Base-by-base conservation (phyloP, 1,140 invertebrate genomes). In the Cecropterus lyciades region DNA sequence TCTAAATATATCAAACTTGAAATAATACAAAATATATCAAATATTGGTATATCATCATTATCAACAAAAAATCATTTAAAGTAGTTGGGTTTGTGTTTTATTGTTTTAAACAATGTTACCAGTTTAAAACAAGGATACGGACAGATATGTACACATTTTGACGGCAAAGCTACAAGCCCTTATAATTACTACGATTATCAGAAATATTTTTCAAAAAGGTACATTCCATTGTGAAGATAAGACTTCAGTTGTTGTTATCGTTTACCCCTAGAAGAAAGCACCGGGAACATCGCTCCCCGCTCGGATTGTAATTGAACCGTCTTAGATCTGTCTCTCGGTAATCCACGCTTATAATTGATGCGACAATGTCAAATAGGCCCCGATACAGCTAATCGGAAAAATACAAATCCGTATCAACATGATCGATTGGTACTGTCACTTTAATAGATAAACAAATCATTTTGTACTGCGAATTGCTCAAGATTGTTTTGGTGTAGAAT, bases 331-430 rank as follows among this genome's bases (percentile, higher is more conserved):
- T 92, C 89, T 83, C 71, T 60, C 64, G 52, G 80, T 92, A 92
- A 92, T 85, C 89, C 89, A 71, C 72, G 85, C 83, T 88, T 90
- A 89, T 92, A 90, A 92, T 92, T 92, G 89, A 92, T 92, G 89
- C 79, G 80, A 86, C 84, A 83, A 89, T 85, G 85, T 91, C 87
- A 91, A 85, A 79, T 73, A 80, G 77, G 70, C 77, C 77, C 79
- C 70, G 79, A 82, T 86, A 82, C 79, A 83, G 78, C 80, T 87
- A 91, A 91, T 89, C 87, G 86, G 84, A 91, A 91, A 91, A 89
- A 91, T 86, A 89, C 84, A 84, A 84, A 85, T 85, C 85, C 82
- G 71, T 63, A 70, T 42, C 77, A 72, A 77, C 80, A 89, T 91
- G 89, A 91, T 89, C 82, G 87, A 91, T 91, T 79, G 40, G 79